Conservation (phyloP, 2,113 vertebrate genomes). For the Toxostoma redivivum region DNA sequence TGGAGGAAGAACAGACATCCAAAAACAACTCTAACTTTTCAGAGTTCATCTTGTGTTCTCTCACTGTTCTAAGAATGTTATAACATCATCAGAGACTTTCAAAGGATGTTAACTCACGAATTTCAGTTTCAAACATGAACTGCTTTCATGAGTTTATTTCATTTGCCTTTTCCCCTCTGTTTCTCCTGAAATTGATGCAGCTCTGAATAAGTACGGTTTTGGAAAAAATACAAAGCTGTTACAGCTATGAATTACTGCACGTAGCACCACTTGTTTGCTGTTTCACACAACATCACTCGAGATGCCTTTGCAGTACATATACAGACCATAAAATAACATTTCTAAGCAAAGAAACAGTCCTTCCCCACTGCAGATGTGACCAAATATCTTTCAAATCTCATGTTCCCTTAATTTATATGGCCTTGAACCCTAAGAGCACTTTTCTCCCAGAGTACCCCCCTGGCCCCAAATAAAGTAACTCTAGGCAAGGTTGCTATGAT, state of each 20-base stretch:
- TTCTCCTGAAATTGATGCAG: neutral
- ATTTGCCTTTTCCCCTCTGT: neutral
- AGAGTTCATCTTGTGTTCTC: neutral
- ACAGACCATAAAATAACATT: neutral
- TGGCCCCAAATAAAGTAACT: neutral
- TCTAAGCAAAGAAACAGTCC: neutral
- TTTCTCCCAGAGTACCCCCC: neutral
- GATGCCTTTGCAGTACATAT: neutral
- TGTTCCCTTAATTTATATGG: neutral
- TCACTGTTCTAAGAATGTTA: neutral
- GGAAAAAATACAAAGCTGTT: neutral
- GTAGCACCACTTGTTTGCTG: neutral
- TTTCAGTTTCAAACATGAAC: neutral
- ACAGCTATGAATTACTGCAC: neutral
- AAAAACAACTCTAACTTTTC: neutral
- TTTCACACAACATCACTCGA: neutral
- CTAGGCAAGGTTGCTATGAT: neutral
- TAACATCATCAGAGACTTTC: neutral
- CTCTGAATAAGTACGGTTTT: neutral
- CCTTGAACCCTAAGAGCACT: neutral
- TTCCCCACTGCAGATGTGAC: neutral
- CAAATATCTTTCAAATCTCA: neutral
- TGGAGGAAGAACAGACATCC: neutral
- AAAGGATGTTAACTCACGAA: constrained; percentile 8
- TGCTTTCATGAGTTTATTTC: neutral